These are phyloP conservation scores for Engystomops pustulosus DNA, from an alignment of 2,113 vertebrate species.

Conservation along the genomic window DNA sequence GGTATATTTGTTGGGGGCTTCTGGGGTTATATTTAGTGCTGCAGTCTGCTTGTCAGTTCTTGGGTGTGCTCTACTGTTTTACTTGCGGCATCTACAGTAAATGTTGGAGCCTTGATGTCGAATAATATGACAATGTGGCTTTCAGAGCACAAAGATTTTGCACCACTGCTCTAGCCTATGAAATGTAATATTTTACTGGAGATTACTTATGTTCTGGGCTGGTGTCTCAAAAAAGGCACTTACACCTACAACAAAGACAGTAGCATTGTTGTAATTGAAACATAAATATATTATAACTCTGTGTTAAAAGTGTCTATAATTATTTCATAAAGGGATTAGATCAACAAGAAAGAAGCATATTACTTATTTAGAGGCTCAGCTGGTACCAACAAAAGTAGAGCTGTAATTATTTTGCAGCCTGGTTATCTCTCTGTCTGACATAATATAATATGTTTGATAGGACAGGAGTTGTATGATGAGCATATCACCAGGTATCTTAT, in stretches of 20 bases:
- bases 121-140: too few species aligned
- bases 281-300: slow-evolving; percentile 55
- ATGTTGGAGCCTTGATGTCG: too few species aligned
- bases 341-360: slow-evolving; percentile 51
- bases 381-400: slow-evolving; percentile 55
- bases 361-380: slow-evolving; percentile 53
- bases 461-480: slow-evolving; percentile 15
- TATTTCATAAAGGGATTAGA: slow-evolving; percentile 60
- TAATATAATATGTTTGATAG: slow-evolving; percentile 29
- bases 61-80: too few species aligned
- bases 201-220: slow-evolving; percentile 19
- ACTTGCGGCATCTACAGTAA: too few species aligned
- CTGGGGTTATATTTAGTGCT: too few species aligned
- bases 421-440: slow-evolving; percentile 36
- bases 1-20: too few species aligned
- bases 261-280: slow-evolving; percentile 53
- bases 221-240: slow-evolving; percentile 38
- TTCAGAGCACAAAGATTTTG: too few species aligned
- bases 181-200: neutral
- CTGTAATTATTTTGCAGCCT: slow-evolving; percentile 56
- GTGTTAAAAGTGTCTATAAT: slow-evolving; percentile 54
- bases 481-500: slow-evolving; percentile 21
- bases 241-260: slow-evolving; percentile 55
- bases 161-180: neutral
- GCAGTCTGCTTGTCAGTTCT: too few species aligned